phyloP scores from a whole-genome alignment of 2,888 invertebrate species.

The Drosophila fulvimacula region DNA sequence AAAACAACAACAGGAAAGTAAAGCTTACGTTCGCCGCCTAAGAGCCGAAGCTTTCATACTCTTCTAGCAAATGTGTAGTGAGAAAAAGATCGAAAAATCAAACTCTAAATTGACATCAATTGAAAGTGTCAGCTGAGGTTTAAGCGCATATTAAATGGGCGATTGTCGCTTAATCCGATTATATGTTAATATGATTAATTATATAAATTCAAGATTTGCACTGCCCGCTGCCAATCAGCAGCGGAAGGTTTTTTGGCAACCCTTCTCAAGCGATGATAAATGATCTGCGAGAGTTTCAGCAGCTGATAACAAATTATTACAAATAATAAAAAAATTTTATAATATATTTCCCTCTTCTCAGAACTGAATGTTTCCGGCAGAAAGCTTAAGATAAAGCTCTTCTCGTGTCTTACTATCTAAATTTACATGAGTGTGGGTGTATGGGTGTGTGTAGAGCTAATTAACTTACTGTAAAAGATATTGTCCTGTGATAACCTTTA shows the following conservation, averaged over 20 bases:
- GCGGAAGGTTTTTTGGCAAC: not conserved
- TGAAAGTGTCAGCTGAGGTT: slow-evolving; percentile 40
- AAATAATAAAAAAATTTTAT: slow-evolving; percentile 14
- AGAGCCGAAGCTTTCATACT: slow-evolving; percentile 50
- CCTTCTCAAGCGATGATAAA: slow-evolving; percentile 25
- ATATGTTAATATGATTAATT: slow-evolving; percentile 59
- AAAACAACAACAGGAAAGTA: slow-evolving; percentile 38
- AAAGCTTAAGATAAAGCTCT: slow-evolving; percentile 8
- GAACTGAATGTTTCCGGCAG: slow-evolving; percentile 9
- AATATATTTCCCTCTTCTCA: not conserved
- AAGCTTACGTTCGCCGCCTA: slow-evolving; percentile 24
- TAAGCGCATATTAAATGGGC: slow-evolving; percentile 44
- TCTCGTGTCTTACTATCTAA: not conserved
- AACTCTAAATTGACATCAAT: slow-evolving; percentile 47
- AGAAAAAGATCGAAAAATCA: not conserved
- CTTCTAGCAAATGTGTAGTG: not conserved
- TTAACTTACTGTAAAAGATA: not conserved
- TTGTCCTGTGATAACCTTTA: not conserved
- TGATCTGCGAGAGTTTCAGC: slow-evolving; percentile 14
- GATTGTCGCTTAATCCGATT: slow-evolving; percentile 50
- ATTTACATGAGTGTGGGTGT: not conserved
- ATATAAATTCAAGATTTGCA: slow-evolving; percentile 51
- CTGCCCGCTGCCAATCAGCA: slow-evolving; percentile 38
- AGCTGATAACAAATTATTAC: slow-evolving; percentile 24
- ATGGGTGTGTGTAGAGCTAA: not conserved